These are phyloP conservation scores for Parthenolecanium corni DNA, from an alignment of 2,888 invertebrate genomes.

Conservation along the genomic window DNA sequence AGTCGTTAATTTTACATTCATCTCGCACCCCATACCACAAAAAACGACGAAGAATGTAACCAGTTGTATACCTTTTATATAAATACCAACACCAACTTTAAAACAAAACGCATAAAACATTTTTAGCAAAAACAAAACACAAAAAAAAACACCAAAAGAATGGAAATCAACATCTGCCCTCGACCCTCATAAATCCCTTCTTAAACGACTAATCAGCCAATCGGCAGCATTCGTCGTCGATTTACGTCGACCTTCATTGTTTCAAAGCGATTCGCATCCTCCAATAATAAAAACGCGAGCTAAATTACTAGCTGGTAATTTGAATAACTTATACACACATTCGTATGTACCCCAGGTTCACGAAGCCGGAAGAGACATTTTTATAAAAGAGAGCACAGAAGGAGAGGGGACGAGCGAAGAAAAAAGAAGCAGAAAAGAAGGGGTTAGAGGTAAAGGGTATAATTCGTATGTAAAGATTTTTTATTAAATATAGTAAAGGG, in stretches of 20 bases:
- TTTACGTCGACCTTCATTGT: conserved; percentile 15
- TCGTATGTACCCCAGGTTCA: neutral
- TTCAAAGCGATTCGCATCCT: conserved; percentile 10
- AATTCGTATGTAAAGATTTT: conserved; percentile 28
- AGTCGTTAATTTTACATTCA: neutral
- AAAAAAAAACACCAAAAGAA: no score
- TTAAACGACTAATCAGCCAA: conserved; percentile 17
- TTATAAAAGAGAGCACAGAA: neutral
- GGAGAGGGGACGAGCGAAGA: conserved; percentile 1
- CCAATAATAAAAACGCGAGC: conserved; percentile 18
- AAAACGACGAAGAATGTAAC: no score
- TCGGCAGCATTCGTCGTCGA: neutral
- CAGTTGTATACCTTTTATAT: no score
- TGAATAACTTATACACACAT: no score
- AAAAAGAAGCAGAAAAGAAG: conserved; percentile 4
- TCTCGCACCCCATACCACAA: no score
- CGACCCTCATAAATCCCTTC: conserved; percentile 20
- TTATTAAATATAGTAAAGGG: conserved; percentile 21
- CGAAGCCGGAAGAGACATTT: conserved; percentile 6
- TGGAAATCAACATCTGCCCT: conserved; percentile 8
- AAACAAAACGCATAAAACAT: no score
- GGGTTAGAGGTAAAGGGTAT: conserved; percentile 25
- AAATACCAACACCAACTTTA: no score
- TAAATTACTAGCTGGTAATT: conserved; percentile 9
- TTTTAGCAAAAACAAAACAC: no score